Evolutionary conservation across 2,888 invertebrate genomes (phyloP), one percentile per base, ranked within the genome.

Genomic region (Hemistola chrysoprasaria): DNA sequence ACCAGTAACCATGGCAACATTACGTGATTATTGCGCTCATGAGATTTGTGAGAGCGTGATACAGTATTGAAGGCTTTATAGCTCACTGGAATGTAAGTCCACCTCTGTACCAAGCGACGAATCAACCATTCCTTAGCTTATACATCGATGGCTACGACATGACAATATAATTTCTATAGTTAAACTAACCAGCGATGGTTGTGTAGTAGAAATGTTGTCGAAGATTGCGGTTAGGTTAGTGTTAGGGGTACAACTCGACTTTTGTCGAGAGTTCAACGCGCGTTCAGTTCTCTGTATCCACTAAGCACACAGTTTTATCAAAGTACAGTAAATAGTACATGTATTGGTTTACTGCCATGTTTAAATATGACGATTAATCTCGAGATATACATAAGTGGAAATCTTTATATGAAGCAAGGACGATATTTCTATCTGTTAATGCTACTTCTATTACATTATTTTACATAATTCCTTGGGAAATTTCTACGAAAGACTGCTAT

Each of bases 251-350:
- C 32, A 31, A 50, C 60, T 73, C 66, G 54, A 76, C 76, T 76
- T 78, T 78, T 68, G 51, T 75, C 75, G 75, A 77, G 84, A 85
- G 77, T 84, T 86, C 83, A 84, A 84, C 81, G 83, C 74, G 82
- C 76, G 76, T 67, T 54, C 54, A 56, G 23, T 30, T 23, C 34
- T 29, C 28, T 45, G 44, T 45, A 55, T 60, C 50, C 16, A 2
- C 16, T 56, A 38, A 50, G 62, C 52, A 50, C 41, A 63, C 57
- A 58, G 37, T 50, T 53, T 64, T 65, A 68, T 70, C 69, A 53
- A 52, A 59, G 50, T 54, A 49, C 46, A 47, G 62, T 65, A 65
- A 70, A 68, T 60, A 65, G 47, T 45, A 51, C 56, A 57, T 56
- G 61, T 55, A 52, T 59, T 54, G 50, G 51, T 55, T 61, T 59